phyloP scores from a whole-genome alignment of 2,888 invertebrate genomes.

The Anthoptus insignis region DNA sequence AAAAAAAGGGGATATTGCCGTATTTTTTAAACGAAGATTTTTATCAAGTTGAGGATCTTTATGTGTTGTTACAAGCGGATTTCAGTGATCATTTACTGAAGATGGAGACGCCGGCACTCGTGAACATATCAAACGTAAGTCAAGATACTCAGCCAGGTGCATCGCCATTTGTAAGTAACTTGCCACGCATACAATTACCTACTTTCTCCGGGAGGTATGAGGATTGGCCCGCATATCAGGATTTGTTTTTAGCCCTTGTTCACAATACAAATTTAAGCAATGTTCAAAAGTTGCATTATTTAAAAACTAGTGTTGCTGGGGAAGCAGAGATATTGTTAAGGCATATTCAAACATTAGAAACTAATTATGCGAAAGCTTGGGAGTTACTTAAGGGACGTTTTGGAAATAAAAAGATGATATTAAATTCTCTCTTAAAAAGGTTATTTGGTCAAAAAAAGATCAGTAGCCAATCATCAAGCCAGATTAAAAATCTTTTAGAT shows the following conservation, averaged over 20 bases:
- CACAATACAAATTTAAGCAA: constrained; percentile 39
- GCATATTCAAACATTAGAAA: constrained; percentile 35
- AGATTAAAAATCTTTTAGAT: constrained; percentile 16
- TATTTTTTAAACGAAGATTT: background rate
- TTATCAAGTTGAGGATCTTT: background rate
- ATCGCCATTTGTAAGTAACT: constrained; percentile 2
- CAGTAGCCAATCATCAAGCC: background rate
- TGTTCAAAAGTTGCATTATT: constrained; percentile 47
- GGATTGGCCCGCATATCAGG: constrained; percentile 39
- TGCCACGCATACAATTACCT: constrained; percentile 37
- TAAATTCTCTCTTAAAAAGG: constrained; percentile 24
- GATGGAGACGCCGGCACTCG: background rate
- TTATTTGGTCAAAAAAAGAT: constrained; percentile 25
- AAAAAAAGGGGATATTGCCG: background rate
- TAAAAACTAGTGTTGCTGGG: constrained; percentile 43
- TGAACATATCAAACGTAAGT: constrained; percentile 18
- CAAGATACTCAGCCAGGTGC: constrained; percentile 4
- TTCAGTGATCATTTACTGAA: background rate
- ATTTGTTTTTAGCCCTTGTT: constrained; percentile 43
- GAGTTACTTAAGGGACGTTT: constrained; percentile 22
- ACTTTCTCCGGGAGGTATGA: constrained; percentile 37
- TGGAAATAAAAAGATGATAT: constrained; percentile 28
- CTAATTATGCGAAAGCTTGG: constrained; percentile 43
- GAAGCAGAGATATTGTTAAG: constrained; percentile 42
- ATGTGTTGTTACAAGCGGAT: background rate